Evolutionary conservation across 2,888 invertebrate species (phyloP).

Genomic region (Lochmaea capreae): DNA sequence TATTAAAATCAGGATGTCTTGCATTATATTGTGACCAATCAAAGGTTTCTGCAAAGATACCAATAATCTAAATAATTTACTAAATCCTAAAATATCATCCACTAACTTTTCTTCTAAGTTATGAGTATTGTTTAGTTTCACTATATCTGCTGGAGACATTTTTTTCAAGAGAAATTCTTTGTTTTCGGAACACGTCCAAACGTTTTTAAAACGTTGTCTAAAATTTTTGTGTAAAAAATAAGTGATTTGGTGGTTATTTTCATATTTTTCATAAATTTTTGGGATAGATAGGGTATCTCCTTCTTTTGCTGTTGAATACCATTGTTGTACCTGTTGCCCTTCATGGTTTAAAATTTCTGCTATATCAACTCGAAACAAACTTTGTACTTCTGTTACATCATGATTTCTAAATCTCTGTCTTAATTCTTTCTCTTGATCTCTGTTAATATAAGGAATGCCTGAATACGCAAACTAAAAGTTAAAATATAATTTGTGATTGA

Average conservation of each 20-base stretch:
- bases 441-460: slow-evolving; percentile 77
- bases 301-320: slow-evolving; percentile 58
- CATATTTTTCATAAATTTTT: slow-evolving; percentile 49
- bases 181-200: slow-evolving; percentile 58
- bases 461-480: slow-evolving; percentile 73
- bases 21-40: slow-evolving; percentile 80
- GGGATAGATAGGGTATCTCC: slow-evolving; percentile 55
- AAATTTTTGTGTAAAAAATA: slow-evolving; percentile 73
- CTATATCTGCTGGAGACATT: slow-evolving; percentile 58
- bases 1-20: slow-evolving; percentile 78
- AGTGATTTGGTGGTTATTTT: slow-evolving; percentile 67
- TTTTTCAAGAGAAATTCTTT: slow-evolving; percentile 62
- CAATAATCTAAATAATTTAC: slow-evolving; percentile 74
- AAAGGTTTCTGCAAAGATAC: slow-evolving; percentile 74
- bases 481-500: slow-evolving; percentile 14
- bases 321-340: slow-evolving; percentile 57
- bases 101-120: slow-evolving; percentile 68
- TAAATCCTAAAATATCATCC: slow-evolving; percentile 73
- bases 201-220: slow-evolving; percentile 66
- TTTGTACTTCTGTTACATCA: slow-evolving; percentile 64
- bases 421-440: slow-evolving; percentile 66
- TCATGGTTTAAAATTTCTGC: slow-evolving; percentile 58
- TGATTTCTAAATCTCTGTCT: slow-evolving; percentile 48
- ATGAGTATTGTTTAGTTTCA: slow-evolving; percentile 57
- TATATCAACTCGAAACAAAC: slow-evolving; percentile 43